Conservation (phyloP, 1,140 invertebrate genomes). For the Cherax quadricarinatus region DNA sequence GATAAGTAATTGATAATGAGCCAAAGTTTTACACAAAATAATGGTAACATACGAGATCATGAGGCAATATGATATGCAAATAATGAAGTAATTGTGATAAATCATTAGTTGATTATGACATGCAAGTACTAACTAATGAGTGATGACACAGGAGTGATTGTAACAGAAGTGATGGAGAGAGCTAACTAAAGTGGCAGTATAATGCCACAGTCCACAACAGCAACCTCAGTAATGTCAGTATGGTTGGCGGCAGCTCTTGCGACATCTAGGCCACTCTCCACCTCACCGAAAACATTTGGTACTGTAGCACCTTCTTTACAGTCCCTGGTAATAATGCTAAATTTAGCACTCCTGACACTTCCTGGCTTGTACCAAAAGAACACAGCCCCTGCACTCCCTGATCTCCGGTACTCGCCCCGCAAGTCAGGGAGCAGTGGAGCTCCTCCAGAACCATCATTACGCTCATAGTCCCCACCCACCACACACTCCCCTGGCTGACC, state of each 20-base stretch:
- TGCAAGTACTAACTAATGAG: too few relatives aligned
- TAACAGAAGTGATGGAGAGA: too few relatives aligned
- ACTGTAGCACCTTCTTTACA: background rate
- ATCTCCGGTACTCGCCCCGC: conserved; percentile 3
- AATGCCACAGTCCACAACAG: conserved; percentile 28
- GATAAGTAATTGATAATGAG: too few relatives aligned
- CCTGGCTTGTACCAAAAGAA: background rate
- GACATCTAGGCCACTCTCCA: conserved; percentile 12
- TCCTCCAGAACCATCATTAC: conserved; percentile 32
- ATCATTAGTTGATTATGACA: too few relatives aligned
- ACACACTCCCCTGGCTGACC: conserved; percentile 12
- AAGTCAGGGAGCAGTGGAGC: background rate
- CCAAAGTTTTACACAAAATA: too few relatives aligned
- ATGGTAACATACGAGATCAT: too few relatives aligned
- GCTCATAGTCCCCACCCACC: conserved; percentile 36
- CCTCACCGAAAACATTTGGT: conserved; percentile 20
- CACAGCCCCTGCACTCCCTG: conserved; percentile 12
- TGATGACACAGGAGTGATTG: too few relatives aligned
- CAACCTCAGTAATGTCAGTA: background rate
- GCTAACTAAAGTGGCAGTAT: background rate
- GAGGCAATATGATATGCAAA: too few relatives aligned
- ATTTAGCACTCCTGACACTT: conserved; percentile 18
- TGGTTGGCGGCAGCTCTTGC: background rate
- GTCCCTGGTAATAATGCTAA: conserved; percentile 25
- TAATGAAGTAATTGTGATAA: too few relatives aligned